Conservation (phyloP, 2,797 vertebrate species). For the Hydrolagus colliei region DNA sequence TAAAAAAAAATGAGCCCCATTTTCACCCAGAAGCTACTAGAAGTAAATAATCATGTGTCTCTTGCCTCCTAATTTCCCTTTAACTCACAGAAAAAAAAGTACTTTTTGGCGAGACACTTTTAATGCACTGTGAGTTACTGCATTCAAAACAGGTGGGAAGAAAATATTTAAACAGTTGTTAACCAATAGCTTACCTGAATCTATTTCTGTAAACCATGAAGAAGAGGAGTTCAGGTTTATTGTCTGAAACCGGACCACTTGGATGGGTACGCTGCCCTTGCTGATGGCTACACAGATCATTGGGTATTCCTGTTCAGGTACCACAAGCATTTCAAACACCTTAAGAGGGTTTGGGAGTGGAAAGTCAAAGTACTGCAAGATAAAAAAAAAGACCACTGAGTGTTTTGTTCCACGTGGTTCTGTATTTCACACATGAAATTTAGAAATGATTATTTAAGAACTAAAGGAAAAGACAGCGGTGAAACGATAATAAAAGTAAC, state of each 20-base stretch:
- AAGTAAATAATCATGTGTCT: no score
- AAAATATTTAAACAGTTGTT: neutral
- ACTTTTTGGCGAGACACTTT: no score
- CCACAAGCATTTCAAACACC: slow-evolving; percentile 97
- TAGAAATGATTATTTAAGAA: neutral
- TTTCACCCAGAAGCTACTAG: no score
- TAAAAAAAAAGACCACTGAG: neutral
- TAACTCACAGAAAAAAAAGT: no score
- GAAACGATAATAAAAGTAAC: neutral
- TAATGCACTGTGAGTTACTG: no score
- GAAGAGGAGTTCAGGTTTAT: slow-evolving; percentile 98
- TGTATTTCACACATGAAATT: neutral
- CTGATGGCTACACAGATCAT: slow-evolving; percentile 93
- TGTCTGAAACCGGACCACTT: slow-evolving; percentile 93
- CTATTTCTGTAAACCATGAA: slow-evolving; percentile 95
- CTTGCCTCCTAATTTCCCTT: no score
- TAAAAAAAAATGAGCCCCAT: no score
- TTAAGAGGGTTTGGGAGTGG: slow-evolving; percentile 87
- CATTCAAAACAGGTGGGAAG: neutral
- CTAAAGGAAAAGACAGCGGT: neutral
- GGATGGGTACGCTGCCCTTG: slow-evolving; percentile 67
- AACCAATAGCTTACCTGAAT: slow-evolving; percentile 64
- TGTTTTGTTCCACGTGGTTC: neutral
- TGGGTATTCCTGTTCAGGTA: slow-evolving; percentile 93
- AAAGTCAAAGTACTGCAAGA: slow-evolving; percentile 90